Percentiles rank a stretch among this genome's conserved stretches.
phyloP scores from a whole-genome alignment of 2,797 vertebrate species.

The Parotocinclus haroldoi region DNA sequence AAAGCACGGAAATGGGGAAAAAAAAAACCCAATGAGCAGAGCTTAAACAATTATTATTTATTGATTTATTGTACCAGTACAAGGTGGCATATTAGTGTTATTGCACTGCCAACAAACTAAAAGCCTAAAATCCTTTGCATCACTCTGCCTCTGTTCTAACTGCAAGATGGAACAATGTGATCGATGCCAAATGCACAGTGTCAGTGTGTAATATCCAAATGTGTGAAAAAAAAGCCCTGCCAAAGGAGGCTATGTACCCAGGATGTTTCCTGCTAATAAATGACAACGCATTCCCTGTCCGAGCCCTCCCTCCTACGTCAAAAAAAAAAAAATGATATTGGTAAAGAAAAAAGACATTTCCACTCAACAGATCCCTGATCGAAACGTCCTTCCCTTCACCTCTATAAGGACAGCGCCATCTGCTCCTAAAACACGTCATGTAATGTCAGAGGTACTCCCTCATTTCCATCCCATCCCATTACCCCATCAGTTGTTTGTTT shows the following conservation, averaged over 20 bases:
- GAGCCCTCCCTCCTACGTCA: not conserved
- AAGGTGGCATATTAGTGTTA: too few species aligned
- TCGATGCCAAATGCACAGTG: not conserved
- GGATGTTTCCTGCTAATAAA: too few species aligned
- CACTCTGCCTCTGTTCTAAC: constrained; percentile 1
- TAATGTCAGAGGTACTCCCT: constrained; percentile 68
- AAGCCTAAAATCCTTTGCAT: too few species aligned
- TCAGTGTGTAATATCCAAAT: constrained; percentile 5
- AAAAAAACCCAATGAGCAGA: too few species aligned
- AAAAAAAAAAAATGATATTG: not conserved
- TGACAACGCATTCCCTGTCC: too few species aligned
- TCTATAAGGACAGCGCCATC: constrained; percentile 30
- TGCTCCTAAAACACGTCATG: constrained; percentile 64
- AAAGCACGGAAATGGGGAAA: too few species aligned
- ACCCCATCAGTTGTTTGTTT: constrained; percentile 65
- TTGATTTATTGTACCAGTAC: too few species aligned
- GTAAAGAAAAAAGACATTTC: not conserved
- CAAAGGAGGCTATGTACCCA: too few species aligned
- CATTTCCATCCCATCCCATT: constrained; percentile 63
- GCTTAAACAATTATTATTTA: too few species aligned
- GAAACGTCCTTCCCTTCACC: constrained; percentile 27
- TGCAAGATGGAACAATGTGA: not conserved
- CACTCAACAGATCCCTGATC: constrained; percentile 23
- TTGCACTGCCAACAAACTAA: too few species aligned
- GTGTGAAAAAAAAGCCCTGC: too few species aligned